phyloP scores from a whole-genome alignment of 2,888 invertebrate genomes.

The Epinotia brunnichana region DNA sequence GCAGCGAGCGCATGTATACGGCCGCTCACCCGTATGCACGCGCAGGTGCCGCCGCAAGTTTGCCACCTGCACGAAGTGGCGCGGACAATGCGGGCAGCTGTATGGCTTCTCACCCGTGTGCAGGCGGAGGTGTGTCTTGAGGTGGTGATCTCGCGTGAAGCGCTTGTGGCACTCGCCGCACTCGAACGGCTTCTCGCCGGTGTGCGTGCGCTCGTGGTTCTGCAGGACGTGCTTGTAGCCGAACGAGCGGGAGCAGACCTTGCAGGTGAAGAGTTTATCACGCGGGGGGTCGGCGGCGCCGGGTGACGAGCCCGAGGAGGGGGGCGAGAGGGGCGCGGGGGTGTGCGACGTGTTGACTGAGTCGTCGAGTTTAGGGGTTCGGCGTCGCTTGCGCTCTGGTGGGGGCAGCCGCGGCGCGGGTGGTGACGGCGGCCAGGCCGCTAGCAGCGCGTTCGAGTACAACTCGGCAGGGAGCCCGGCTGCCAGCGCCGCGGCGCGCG shows the following conservation, averaged over 20 bases:
- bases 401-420: conserved; percentile 83
- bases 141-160: conserved; percentile 95
- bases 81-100: conserved; percentile 95
- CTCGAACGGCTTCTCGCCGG: conserved; percentile 97
- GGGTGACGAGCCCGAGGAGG: conserved; percentile 80
- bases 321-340: conserved; percentile 70
- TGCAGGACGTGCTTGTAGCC: conserved; percentile 97
- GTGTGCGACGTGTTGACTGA: conserved; percentile 63
- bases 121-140: conserved; percentile 95
- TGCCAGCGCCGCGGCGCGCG: conserved; percentile 79
- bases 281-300: conserved; percentile 82
- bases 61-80: conserved; percentile 96
- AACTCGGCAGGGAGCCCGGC: conserved; percentile 85
- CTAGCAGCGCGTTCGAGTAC: conserved; percentile 85
- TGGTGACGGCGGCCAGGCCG: conserved; percentile 82
- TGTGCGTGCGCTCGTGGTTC: conserved; percentile 97
- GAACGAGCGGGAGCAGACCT: conserved; percentile 93
- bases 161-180: conserved; percentile 96
- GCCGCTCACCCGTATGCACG: conserved; percentile 96
- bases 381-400: conserved; percentile 77
- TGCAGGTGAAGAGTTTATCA: conserved; percentile 95
- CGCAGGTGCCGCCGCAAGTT: conserved; percentile 94
- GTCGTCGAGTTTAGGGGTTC: conserved; percentile 77
- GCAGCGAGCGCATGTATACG: conserved; percentile 94
- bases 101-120: conserved; percentile 98